Evolutionary conservation across 2,113 vertebrate species (phyloP), one percentile per base, ranked within the genome.

Genomic region (Catagonus wagneri): DNA sequence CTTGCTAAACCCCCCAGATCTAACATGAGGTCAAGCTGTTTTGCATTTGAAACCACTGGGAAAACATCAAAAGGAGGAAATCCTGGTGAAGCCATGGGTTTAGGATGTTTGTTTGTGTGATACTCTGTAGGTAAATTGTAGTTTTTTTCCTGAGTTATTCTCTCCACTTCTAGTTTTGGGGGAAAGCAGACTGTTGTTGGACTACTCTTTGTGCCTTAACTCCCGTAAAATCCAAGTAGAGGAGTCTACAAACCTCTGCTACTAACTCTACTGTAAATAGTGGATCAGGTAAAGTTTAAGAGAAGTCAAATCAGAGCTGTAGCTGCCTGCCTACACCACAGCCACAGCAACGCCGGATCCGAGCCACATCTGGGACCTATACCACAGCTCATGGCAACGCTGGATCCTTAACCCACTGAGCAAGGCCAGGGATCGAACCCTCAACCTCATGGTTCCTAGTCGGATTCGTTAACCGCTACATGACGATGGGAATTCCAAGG

Each of bases 51-150:
- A 1, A 88, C 76, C 20, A 84, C 50, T 34, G 19, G 27, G 69
- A 94, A 96, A 94, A 93, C 50, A 66, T n/a, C 66, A 93, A 75
- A 94, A 85, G 32, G 36, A 93, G 65, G 75, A 91, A 95, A 76
- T 65, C 8, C 23, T 29, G n/a, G 20, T 25, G 3, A 92, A 88
- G 50, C 4, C 36, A 34, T 10, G n/a, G 61, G 81, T 61, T 90
- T 90, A 63, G 39, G n/a, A 92, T 13, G 66, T 93, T 78, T 78
- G 32, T 56, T n/a, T 78, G 15, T 72, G 69, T 75, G 88, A 93
- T 22, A 54, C 36, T 87, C 22, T 10, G 7, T 52, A 44, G 56
- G 17, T 56, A 94, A 93, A 72, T 14, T 75, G 32, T 71, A 89
- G 22, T 76, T 81, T 84, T 84, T 44, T 71, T 84, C 39, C 29